These are phyloP conservation scores for Progne subis DNA, from an alignment of 2,113 vertebrate species.

Conservation along the genomic window DNA sequence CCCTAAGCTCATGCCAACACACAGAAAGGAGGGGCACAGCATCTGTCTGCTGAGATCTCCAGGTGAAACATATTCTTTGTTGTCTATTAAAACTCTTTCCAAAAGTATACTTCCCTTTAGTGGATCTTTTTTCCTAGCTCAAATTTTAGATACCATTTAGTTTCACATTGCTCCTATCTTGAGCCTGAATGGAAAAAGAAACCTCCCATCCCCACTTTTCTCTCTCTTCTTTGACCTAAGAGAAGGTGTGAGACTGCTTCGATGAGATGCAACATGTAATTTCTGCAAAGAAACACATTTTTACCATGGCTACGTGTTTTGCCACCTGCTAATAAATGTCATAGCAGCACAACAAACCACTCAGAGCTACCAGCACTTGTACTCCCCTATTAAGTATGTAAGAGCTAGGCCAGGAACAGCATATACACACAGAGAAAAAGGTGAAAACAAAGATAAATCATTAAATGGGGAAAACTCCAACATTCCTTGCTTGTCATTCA, in stretches of 20 bases:
- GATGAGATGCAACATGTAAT: neutral
- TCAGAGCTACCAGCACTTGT: neutral
- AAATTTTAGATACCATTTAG: neutral
- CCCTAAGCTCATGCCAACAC: neutral
- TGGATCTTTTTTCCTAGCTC: neutral
- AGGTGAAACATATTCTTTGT: neutral
- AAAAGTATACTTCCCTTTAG: neutral
- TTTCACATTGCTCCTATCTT: neutral
- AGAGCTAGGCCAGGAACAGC: neutral
- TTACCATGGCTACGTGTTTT: neutral
- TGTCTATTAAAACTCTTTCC: neutral
- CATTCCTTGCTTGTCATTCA: neutral
- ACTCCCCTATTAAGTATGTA: neutral
- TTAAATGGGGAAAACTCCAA: neutral
- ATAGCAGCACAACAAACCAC: neutral
- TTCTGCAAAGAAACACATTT: neutral
- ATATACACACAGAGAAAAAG: neutral
- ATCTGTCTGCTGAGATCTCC: neutral
- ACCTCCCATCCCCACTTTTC: neutral
- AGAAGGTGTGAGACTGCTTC: neutral
- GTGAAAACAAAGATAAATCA: neutral
- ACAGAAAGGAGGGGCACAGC: neutral
- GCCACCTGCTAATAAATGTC: neutral
- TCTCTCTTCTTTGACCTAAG: neutral
- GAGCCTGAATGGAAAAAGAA: neutral